Evolutionary conservation across 1,140 invertebrate species (phyloP).

Genomic region (Pomacea maculata): DNA sequence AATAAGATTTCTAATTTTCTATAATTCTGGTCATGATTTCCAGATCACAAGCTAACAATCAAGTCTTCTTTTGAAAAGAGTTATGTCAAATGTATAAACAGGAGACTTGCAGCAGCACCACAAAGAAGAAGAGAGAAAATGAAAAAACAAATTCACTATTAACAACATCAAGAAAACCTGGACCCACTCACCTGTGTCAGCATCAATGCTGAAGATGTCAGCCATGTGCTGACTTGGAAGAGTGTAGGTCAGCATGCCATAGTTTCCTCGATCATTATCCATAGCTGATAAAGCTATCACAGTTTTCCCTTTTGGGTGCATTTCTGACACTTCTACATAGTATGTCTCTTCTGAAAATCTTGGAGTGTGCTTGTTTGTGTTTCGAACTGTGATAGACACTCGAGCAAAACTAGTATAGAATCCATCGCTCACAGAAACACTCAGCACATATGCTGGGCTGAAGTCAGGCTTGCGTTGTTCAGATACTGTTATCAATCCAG

Average conservation of each 20-base stretch:
- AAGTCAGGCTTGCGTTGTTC: slow-evolving; percentile 76
- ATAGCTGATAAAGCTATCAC: slow-evolving; percentile 72
- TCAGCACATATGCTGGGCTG: slow-evolving; percentile 64
- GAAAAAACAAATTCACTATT: not conserved
- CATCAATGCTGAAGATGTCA: slow-evolving; percentile 82
- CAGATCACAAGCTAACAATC: too few relatives aligned
- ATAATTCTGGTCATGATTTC: too few relatives aligned
- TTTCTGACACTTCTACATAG: slow-evolving; percentile 70
- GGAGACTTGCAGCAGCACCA: not conserved
- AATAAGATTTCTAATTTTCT: too few relatives aligned
- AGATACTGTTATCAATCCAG: slow-evolving; percentile 74
- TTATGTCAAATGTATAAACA: not conserved
- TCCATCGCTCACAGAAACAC: slow-evolving; percentile 64
- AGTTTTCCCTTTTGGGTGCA: slow-evolving; percentile 60
- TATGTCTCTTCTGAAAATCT: slow-evolving; percentile 79
- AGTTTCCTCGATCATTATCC: slow-evolving; percentile 84
- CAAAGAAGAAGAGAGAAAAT: not conserved
- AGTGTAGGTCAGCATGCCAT: slow-evolving; percentile 80
- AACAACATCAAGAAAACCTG: not conserved
- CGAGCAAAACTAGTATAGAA: slow-evolving; percentile 66
- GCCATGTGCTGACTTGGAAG: slow-evolving; percentile 82
- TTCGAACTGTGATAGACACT: slow-evolving; percentile 74
- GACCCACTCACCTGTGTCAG: slow-evolving; percentile 67
- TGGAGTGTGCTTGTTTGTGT: slow-evolving; percentile 83
- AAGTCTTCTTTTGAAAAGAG: too few relatives aligned